Conservation (phyloP, 2,888 invertebrate genomes). For the Dasypolia templi region DNA sequence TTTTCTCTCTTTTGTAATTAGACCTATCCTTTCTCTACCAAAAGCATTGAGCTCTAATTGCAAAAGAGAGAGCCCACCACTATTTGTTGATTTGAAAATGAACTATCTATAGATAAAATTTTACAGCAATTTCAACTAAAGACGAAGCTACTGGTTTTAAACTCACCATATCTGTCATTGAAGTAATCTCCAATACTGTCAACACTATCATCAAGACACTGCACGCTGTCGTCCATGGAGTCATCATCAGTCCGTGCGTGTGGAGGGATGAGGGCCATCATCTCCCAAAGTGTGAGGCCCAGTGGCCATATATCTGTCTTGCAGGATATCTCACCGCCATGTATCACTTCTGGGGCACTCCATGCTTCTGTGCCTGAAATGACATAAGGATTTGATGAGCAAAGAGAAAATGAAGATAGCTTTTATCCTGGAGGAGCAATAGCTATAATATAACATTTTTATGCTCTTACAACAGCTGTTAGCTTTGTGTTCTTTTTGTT, state of each 20-base stretch:
- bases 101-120: neutral
- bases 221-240: conserved; percentile 75
- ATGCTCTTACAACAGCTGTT: no score
- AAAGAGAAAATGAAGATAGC: neutral
- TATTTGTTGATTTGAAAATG: no score
- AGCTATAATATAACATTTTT: no score
- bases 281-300: conserved; percentile 95
- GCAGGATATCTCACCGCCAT: conserved; percentile 90
- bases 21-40: neutral
- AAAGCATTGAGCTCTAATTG: neutral
- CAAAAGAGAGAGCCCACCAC: neutral
- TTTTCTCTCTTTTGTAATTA: neutral
- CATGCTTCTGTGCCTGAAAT: conserved; percentile 93
- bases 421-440: neutral
- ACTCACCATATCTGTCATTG: conserved; percentile 80
- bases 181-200: conserved; percentile 75
- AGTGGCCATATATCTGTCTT: conserved; percentile 95
- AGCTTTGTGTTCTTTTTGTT: no score
- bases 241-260: conserved; percentile 84
- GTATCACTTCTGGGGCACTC: conserved; percentile 94
- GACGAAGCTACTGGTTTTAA: neutral
- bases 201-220: conserved; percentile 67
- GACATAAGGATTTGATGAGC: neutral
- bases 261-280: conserved; percentile 93
- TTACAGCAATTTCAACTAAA: neutral